Percentiles rank a stretch among this genome's conserved stretches.
These are phyloP conservation scores for Gorsachius magnificus DNA, from an alignment of 2,797 vertebrate species.

Conservation along the genomic window DNA sequence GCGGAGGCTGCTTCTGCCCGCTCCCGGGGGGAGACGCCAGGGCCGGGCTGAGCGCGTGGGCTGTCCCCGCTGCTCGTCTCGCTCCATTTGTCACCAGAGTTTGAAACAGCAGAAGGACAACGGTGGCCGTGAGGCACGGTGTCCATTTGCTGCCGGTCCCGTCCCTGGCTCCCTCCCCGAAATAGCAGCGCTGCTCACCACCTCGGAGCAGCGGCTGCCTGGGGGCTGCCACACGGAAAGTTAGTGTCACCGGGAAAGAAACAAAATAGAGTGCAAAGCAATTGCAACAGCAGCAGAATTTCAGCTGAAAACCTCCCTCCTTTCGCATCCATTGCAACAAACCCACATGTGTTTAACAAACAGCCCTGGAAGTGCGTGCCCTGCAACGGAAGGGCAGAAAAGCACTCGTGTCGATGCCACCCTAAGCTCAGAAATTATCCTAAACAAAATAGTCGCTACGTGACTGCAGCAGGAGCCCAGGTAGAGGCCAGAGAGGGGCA, in stretches of 20 bases:
- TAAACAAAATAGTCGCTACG: not conserved
- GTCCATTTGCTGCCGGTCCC: not conserved
- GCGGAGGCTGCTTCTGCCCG: not conserved
- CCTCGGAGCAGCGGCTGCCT: rapidly evolving
- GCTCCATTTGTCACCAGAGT: rapidly evolving
- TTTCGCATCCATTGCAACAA: not conserved
- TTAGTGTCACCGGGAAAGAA: not conserved
- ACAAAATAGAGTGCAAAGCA: rapidly evolving
- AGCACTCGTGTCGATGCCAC: not conserved
- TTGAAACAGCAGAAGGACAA: not conserved
- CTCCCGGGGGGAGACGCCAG: rapidly evolving
- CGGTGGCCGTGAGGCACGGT: not conserved
- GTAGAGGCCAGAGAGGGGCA: not conserved
- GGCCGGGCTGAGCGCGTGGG: rapidly evolving
- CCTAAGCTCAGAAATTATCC: not conserved
- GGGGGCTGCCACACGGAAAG: rapidly evolving
- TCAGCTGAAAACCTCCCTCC: not conserved
- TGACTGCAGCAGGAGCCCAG: not conserved
- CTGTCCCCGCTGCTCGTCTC: not conserved
- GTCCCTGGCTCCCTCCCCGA: not conserved
- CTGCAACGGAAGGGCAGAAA: not conserved
- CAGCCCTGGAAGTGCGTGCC: not conserved
- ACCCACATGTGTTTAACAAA: not conserved
- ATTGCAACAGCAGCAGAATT: not conserved
- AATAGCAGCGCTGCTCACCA: rapidly evolving